Conservation (phyloP, 2,888 invertebrate genomes). For the Dioctria linearis region DNA sequence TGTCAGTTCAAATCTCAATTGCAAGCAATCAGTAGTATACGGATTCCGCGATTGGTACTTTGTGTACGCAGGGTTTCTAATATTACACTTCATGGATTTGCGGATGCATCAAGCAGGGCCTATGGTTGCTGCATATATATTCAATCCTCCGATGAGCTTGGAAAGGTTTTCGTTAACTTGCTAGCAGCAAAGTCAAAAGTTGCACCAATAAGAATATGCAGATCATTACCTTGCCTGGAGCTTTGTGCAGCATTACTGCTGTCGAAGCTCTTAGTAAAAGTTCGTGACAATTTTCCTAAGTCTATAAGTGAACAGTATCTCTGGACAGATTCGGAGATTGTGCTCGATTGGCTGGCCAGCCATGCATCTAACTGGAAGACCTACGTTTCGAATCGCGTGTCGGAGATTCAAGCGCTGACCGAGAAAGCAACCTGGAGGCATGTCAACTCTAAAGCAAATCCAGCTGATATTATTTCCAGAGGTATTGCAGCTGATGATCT, state of each 20-base stretch:
- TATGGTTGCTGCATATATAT: slow-evolving; percentile 33
- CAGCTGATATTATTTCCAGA: no score
- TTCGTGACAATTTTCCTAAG: background rate
- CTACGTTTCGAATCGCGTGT: slow-evolving; percentile 55
- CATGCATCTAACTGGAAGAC: slow-evolving; percentile 5
- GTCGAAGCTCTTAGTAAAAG: slow-evolving; percentile 1
- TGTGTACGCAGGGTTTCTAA: background rate
- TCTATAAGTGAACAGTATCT: background rate
- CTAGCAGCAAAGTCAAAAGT: slow-evolving; percentile 32
- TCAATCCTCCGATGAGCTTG: background rate
- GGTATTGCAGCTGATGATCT: no score
- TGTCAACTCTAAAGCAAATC: slow-evolving; percentile 48
- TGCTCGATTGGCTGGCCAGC: no score
- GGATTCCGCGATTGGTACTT: background rate
- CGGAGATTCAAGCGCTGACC: background rate
- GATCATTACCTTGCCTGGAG: slow-evolving; percentile 42
- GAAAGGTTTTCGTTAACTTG: background rate
- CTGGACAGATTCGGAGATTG: slow-evolving; percentile 47
- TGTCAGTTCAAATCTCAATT: slow-evolving; percentile 11
- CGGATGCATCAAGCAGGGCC: slow-evolving; percentile 51
- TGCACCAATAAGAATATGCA: background rate
- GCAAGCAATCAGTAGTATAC: background rate
- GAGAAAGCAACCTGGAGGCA: slow-evolving; percentile 58
- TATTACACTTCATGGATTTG: no score
- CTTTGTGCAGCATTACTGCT: slow-evolving; percentile 1